These are phyloP conservation scores for Coenonympha glycerion DNA, from an alignment of 2,888 invertebrate genomes.

Conservation along the genomic window DNA sequence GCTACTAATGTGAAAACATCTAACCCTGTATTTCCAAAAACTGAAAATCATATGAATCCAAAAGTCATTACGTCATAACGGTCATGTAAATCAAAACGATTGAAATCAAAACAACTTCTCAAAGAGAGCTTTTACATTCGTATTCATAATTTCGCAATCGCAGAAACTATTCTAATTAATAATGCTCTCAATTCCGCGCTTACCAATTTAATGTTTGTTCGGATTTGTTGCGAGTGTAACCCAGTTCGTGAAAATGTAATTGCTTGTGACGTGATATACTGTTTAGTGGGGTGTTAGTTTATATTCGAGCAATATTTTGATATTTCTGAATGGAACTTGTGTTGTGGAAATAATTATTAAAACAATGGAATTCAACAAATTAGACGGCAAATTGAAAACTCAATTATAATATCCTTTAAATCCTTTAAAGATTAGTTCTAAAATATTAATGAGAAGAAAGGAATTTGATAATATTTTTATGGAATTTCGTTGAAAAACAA, in stretches of 20 bases:
- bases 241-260: slow-evolving; percentile 26
- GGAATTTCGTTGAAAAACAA: no score
- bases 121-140: slow-evolving; percentile 11
- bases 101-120: background rate
- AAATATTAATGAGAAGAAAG: no score
- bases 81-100: background rate
- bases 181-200: slow-evolving; percentile 27
- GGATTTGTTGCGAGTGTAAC: slow-evolving; percentile 30
- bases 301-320: background rate
- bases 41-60: no score
- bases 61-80: no score
- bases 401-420: no score
- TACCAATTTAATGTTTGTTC: slow-evolving; percentile 33
- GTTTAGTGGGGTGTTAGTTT: background rate
- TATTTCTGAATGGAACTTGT: background rate
- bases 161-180: slow-evolving; percentile 31
- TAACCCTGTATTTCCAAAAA: no score
- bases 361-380: no score
- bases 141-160: slow-evolving; percentile 8
- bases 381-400: no score
- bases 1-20: no score
- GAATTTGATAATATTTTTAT: no score
- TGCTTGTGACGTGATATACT: slow-evolving; percentile 22
- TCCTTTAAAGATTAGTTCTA: no score
- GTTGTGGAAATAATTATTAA: no score